A percentile compares a stretch with the other conserved stretches of the same genome.
phyloP scores from a whole-genome alignment of 2,113 vertebrate species.

The Gasterosteus nipponicus region DNA sequence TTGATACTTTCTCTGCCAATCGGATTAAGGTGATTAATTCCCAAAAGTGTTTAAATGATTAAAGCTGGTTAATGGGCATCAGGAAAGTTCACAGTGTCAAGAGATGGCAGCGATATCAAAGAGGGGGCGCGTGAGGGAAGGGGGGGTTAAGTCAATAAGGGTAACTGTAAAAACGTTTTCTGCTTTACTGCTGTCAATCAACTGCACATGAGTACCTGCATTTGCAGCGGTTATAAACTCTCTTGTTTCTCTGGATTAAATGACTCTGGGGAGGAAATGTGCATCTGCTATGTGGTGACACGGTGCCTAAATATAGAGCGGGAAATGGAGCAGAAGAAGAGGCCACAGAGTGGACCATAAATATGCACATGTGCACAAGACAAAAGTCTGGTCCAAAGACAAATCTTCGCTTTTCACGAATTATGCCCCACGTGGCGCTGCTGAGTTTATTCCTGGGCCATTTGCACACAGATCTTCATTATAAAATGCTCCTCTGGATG shows the following conservation, averaged over 20 bases:
- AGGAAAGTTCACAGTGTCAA: constrained; percentile 65
- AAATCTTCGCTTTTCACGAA: constrained; percentile 40
- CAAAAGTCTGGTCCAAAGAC: constrained; percentile 48
- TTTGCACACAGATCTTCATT: constrained; percentile 37
- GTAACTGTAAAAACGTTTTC: constrained; percentile 23
- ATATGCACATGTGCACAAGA: constrained; percentile 75
- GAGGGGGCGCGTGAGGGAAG: constrained; percentile 5
- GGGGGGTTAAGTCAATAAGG: constrained; percentile 26
- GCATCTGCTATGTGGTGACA: constrained; percentile 67
- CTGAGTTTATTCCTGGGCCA: neutral
- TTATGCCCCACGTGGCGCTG: constrained; percentile 29
- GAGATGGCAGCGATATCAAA: constrained; percentile 48
- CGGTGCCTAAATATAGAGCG: constrained; percentile 75
- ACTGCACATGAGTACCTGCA: constrained; percentile 14
- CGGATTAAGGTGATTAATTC: constrained; percentile 78
- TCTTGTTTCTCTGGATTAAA: constrained; percentile 49
- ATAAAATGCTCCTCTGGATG: constrained; percentile 5
- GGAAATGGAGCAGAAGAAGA: constrained; percentile 78
- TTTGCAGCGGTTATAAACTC: constrained; percentile 19
- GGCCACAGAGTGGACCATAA: constrained; percentile 66
- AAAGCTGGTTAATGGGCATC: constrained; percentile 71
- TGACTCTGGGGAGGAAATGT: constrained; percentile 27
- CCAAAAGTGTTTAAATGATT: constrained; percentile 76
- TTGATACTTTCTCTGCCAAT: constrained; percentile 76
- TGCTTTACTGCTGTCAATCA: constrained; percentile 17